These are phyloP conservation scores for Coleophora deauratella DNA, from an alignment of 2,888 invertebrate genomes.

Conservation along the genomic window DNA sequence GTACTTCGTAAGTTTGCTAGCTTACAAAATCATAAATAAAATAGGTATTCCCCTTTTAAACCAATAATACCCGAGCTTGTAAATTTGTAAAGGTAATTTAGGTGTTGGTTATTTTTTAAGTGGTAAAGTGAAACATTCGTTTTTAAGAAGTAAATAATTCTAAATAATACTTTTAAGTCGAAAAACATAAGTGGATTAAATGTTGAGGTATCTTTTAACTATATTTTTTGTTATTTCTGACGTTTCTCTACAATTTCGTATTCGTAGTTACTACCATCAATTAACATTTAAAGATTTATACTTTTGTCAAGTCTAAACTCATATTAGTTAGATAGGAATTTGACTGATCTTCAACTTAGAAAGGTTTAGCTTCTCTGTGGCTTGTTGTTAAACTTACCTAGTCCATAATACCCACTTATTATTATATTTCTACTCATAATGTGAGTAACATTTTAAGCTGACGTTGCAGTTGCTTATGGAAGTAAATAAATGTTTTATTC, in stretches of 20 bases:
- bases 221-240: background rate
- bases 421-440: no score
- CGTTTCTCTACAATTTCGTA: background rate
- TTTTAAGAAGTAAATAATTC: constrained; percentile 5
- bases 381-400: constrained; percentile 8
- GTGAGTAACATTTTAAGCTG: constrained; percentile 25
- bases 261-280: no score
- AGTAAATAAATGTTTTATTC: constrained; percentile 31
- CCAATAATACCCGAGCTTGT: no score
- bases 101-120: constrained; percentile 12
- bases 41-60: no score
- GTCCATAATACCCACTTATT: background rate
- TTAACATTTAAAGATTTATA: no score
- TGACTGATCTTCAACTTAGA: constrained; percentile 53
- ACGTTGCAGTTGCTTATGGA: constrained; percentile 39
- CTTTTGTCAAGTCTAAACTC: background rate
- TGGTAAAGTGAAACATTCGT: constrained; percentile 1
- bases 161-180: no score
- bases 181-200: background rate
- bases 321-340: constrained; percentile 12
- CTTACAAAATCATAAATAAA: no score
- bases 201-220: background rate
- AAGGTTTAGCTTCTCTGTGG: constrained; percentile 28
- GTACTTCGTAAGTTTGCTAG: no score
- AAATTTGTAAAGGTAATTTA: background rate